These are phyloP conservation scores for Galerucella pusilla DNA, from an alignment of 2,888 invertebrate genomes.

Conservation along the genomic window DNA sequence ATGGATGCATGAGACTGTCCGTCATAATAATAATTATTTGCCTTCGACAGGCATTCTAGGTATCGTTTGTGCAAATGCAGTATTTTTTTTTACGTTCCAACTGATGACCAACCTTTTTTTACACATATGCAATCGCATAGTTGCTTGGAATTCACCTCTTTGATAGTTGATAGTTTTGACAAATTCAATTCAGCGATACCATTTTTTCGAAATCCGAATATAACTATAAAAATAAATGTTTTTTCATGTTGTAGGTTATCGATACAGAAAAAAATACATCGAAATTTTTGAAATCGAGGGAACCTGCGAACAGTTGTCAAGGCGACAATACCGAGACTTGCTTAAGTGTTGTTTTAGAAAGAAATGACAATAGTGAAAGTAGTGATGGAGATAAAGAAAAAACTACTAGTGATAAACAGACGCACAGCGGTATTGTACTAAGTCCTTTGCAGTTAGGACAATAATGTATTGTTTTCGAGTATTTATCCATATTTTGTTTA, in stretches of 20 bases:
- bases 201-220: too few relatives aligned
- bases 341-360: conserved; percentile 65
- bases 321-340: conserved; percentile 66
- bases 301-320: conserved; percentile 56
- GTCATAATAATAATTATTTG: too few relatives aligned
- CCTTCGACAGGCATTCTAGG: too few relatives aligned
- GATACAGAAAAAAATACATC: conserved; percentile 48
- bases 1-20: too few relatives aligned
- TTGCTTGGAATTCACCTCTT: too few relatives aligned
- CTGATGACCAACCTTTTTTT: too few relatives aligned
- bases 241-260: conserved; percentile 41
- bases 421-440: conserved; percentile 72
- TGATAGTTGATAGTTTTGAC: too few relatives aligned
- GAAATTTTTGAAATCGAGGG: conserved; percentile 60
- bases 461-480: conserved; percentile 54
- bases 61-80: too few relatives aligned
- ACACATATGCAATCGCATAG: too few relatives aligned
- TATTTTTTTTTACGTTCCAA: too few relatives aligned
- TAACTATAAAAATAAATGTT: background rate
- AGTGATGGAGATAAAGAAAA: conserved; percentile 44
- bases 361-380: conserved; percentile 55
- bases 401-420: conserved; percentile 53
- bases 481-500: conserved; percentile 18
- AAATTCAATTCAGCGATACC: too few relatives aligned
- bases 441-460: conserved; percentile 73